A percentile compares a stretch with the other conserved stretches of the same genome.
Evolutionary conservation across 2,888 invertebrate species (phyloP).

Genomic region (Mystacides longicornis): DNA sequence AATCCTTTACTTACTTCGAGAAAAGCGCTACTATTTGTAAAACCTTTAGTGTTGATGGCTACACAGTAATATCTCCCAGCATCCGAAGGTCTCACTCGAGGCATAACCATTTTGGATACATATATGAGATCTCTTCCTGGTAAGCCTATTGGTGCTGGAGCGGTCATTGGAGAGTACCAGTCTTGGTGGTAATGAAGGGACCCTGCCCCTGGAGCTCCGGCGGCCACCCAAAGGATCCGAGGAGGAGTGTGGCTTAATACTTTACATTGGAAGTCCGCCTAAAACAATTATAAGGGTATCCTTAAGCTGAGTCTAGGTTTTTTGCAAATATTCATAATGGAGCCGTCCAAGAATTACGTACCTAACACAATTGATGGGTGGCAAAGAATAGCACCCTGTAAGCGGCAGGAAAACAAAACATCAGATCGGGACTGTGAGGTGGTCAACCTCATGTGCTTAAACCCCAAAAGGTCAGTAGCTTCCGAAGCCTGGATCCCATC

Average conservation of each 20-base stretch:
- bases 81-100: constrained; percentile 12
- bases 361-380: no score
- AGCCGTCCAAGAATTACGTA: no score
- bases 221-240: constrained; percentile 19
- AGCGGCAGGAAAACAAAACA: no score
- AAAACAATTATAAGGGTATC: no score
- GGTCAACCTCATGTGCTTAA: no score
- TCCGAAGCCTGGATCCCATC: no score
- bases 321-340: no score
- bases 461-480: no score
- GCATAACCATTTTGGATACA: constrained; percentile 19
- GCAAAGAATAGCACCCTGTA: no score
- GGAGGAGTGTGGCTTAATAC: constrained; percentile 19
- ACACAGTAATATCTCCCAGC: constrained; percentile 22
- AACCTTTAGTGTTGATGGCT: constrained; percentile 23
- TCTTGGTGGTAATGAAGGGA: constrained; percentile 6
- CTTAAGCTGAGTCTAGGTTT: no score
- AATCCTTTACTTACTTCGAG: constrained; percentile 12
- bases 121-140: constrained; percentile 16
- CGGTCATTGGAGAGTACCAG: constrained; percentile 14
- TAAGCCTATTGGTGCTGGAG: constrained; percentile 12
- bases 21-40: constrained; percentile 21
- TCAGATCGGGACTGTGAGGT: no score
- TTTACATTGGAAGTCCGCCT: constrained; percentile 25
- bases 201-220: constrained; percentile 8